These are phyloP conservation scores for Nasonovia ribisnigri DNA, from an alignment of 2,888 invertebrate genomes.

Conservation along the genomic window DNA sequence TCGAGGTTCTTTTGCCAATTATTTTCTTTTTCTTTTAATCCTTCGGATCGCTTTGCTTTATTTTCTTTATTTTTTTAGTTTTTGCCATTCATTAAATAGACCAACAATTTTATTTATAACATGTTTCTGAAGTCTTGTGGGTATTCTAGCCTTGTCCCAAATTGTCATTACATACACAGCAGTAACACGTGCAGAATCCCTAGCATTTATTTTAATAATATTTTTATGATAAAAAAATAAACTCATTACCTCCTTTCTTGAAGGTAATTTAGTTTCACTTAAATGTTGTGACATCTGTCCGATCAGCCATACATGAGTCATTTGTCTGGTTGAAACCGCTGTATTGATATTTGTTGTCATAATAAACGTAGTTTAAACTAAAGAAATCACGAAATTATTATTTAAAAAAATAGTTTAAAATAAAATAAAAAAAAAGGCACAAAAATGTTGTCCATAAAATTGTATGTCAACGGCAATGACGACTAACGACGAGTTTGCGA, in stretches of 20 bases:
- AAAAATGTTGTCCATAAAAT: not conserved
- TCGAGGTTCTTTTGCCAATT: not conserved
- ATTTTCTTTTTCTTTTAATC: not conserved
- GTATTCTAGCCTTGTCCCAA: constrained; percentile 14
- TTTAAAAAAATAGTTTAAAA: not conserved
- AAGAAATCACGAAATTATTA: not conserved
- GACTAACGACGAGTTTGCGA: not conserved
- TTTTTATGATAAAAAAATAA: not conserved
- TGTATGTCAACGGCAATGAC: too few species aligned
- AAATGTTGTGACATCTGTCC: not conserved
- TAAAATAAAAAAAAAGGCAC: not conserved
- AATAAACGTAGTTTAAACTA: not conserved
- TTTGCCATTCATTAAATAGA: not conserved
- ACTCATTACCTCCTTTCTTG: too few species aligned
- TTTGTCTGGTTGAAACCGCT: too few species aligned
- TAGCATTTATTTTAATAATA: not conserved
- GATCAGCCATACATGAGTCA: too few species aligned
- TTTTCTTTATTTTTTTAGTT: not conserved
- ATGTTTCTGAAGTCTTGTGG: constrained; percentile 18
- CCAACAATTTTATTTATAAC: not conserved
- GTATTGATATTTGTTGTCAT: too few species aligned
- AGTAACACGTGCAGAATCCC: constrained; percentile 9
- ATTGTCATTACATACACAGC: not conserved
- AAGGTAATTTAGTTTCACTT: not conserved
- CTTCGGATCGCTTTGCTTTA: not conserved